Base-by-base conservation (phyloP, 2,888 invertebrate genomes). In the Dascillus cervinus region DNA sequence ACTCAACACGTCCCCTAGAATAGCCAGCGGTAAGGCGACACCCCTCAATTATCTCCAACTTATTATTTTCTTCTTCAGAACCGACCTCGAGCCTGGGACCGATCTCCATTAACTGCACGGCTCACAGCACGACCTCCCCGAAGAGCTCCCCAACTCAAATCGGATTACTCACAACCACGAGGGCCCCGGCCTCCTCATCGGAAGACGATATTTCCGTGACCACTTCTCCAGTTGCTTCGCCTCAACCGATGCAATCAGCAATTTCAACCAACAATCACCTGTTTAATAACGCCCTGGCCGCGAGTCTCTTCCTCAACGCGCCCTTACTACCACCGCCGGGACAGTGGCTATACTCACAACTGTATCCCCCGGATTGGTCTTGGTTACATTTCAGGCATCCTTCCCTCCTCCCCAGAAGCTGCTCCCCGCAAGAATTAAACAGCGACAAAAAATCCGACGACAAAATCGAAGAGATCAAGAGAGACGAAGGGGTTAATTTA, bases 261-360 rank as follows among this genome's bases (percentile, higher is more conserved):
- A 39, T 57, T 8, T n/a, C n/a, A n/a, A 62, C 60, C 39, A 56
- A 55, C 41, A 60, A 52, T 51, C 67, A 53, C 41, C 58, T 69
- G 26, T 71, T 74, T 45, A 72, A 72, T 56, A 72, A 72, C 21
- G 72, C 73, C 2, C 49, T 75, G 48, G 82, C 82, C 1, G 82
- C 82, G 1, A 81, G 81, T 57, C 65, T 84, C 27, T 83, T 84
- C 53, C 68, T 84, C 19, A 83, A 84, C 53, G 75, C 82, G 3
- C 83, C 83, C 0, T 65, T 84, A 8, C 62, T 84, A 39, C 84
- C 83, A 1, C 81, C 82, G 1, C 82, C 82, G 3, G 79, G 79
- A 19, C 83, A 83, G 38, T 84, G 83, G 84, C 62, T 84, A 3
- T 84, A 84, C 52, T 81, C 82, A 0, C 84, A 84, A 52, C 66